Conservation (phyloP, 2,888 invertebrate species). For the Coenonympha glycerion region DNA sequence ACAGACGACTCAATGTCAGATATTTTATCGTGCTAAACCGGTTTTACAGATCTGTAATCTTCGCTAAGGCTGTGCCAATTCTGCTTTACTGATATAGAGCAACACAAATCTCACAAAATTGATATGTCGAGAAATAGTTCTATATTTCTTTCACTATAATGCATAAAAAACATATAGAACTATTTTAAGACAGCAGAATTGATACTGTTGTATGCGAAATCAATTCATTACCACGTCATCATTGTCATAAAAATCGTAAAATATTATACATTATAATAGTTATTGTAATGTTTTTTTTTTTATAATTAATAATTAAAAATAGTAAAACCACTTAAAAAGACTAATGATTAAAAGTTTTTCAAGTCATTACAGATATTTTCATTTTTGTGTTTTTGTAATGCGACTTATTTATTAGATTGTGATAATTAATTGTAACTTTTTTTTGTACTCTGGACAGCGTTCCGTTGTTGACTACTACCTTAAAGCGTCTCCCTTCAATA, state of each 20-base stretch:
- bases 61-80: too few relatives aligned
- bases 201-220: conserved; percentile 30
- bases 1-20: not conserved
- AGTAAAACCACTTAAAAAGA: conserved; percentile 61
- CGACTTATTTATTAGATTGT: conserved; percentile 58
- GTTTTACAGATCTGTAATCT: too few relatives aligned
- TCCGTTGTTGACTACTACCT: conserved; percentile 29
- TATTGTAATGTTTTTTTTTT: conserved; percentile 34
- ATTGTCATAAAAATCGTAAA: conserved; percentile 62
- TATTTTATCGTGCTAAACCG: not conserved
- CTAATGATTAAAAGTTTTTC: conserved; percentile 53
- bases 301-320: conserved; percentile 48
- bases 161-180: too few relatives aligned
- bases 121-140: too few relatives aligned
- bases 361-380: conserved; percentile 51
- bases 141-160: too few relatives aligned
- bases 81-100: too few relatives aligned
- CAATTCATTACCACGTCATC: conserved; percentile 36
- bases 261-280: too few relatives aligned
- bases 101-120: too few relatives aligned
- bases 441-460: conserved; percentile 34
- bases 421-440: conserved; percentile 41
- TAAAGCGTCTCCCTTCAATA: conserved; percentile 21
- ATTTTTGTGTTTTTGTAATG: conserved; percentile 48
- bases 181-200: too few relatives aligned